These are phyloP conservation scores for Urocynchramus pylzowi DNA, from an alignment of 2,113 vertebrate genomes.

Conservation along the genomic window DNA sequence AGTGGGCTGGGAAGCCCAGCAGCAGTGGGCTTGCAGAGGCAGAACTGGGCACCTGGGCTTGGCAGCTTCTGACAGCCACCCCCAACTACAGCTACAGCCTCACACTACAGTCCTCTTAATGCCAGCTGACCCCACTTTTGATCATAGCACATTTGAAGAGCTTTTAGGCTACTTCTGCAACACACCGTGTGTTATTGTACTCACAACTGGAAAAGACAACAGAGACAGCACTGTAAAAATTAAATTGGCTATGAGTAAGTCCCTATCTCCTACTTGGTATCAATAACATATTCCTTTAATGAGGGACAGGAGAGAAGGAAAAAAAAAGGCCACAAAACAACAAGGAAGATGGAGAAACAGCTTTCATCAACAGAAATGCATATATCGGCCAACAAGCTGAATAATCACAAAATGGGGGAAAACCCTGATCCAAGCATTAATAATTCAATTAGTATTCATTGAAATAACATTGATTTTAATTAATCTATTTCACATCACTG, in stretches of 20 bases:
- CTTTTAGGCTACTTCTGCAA: background rate
- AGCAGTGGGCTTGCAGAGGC: background rate
- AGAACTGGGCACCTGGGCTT: background rate
- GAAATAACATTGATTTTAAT: constrained; percentile 72
- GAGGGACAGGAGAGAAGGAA: constrained; percentile 35
- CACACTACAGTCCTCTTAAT: rapidly evolving
- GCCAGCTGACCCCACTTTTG: background rate
- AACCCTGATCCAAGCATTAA: constrained; percentile 70
- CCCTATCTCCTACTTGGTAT: constrained; percentile 49
- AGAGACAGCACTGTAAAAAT: constrained; percentile 50
- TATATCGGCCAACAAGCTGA: constrained; percentile 59
- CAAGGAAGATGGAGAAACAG: constrained; percentile 64
- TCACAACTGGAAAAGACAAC: constrained; percentile 41
- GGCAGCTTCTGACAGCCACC: background rate
- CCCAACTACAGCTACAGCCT: background rate
- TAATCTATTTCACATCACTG: constrained; percentile 67
- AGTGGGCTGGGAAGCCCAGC: background rate
- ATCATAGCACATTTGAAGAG: background rate
- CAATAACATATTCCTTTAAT: constrained; percentile 40
- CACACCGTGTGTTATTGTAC: constrained; percentile 3
- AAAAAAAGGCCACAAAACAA: background rate
- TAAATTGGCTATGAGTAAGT: constrained; percentile 53
- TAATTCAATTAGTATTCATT: constrained; percentile 71
- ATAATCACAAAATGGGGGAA: constrained; percentile 64
- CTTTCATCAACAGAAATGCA: constrained; percentile 76